Base-by-base conservation (phyloP, 2,888 invertebrate species). In the Hirtodrosophila trivittata region DNA sequence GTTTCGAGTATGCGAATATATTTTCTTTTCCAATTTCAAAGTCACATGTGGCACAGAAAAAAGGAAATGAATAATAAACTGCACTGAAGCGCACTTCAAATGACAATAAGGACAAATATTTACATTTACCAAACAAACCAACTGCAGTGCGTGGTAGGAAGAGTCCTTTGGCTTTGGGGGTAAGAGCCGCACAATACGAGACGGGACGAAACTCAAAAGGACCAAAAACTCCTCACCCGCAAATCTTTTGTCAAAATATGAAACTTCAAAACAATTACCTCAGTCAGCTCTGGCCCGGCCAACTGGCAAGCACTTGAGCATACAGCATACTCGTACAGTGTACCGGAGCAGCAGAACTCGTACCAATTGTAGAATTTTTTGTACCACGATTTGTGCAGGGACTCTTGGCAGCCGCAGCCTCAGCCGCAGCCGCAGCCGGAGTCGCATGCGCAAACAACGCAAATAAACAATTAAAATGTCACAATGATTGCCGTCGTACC, bases 401-500 rank as follows among this genome's bases (percentile, higher is more conserved):
- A 57, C 18, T 21, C 18, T 21, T 2, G 5, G 5, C 18, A 28
- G 28, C n/a, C 28, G 9, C 28, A 28, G 28, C n/a, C 28, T 7
- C 9, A 28, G 28, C n/a, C 9, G 28, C 9, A 28, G 9, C n/a
- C 28, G 28, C 38, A 33, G 39, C 13, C 32, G 43, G 39, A 33
- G 38, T 35, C 46, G 66, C 65, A 46, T 66, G 54, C 64, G 65
- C 70, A 80, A 73, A 80, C 81, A 66, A 66, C 21, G 87, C 86
- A 83, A 84, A 84, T 84, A 84, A 84, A 84, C 84, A 84, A 84
- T 84, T 84, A 84, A 84, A 84, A 87, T 84, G 84, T 84, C 84
- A 84, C 84, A 87, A 87, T 80, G 84, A 87, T 85, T 87, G 87
- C 70, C 75, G 59, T 63, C 70, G 80, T 76, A 86, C 87, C 84